Evolutionary conservation across 37 sponge, comb jelly and placozoan species (phyloP), one percentile per base, ranked within the genome.

Genomic region (Chondrosia reniformis): DNA sequence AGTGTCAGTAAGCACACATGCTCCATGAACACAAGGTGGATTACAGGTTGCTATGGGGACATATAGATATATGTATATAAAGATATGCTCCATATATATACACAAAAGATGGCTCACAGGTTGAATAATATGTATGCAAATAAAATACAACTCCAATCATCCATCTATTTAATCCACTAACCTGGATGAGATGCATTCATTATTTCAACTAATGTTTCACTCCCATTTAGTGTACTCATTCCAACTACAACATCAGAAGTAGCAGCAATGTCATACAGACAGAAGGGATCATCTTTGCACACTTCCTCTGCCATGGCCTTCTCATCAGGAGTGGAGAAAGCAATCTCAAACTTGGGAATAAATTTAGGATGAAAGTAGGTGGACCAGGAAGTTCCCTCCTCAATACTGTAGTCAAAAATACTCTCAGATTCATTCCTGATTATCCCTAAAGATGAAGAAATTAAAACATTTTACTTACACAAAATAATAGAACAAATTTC

Each of bases 21-120:
- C 90, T 40, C 90, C 90, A 75, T 90, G 76, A 21, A 65, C 80
- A 79, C 90, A 90, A 32, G 83, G 45, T 34, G 90, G 86, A 34
- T 82, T 69, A 79, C 90, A 90, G 21, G 30, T 55, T 75, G 36
- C 72, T 69, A 37, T 6, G 24, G 0, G 24, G 41, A 28, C 66
- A 64, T 33, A 30, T 21, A 5, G 33, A 10, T 12, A 7, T 32
- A 28, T 61, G n/a, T 24, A 61, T 22, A 24, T 8, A 24, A 61
- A 22, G 8, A 22, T 8, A 8, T 61, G 27, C 25, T 49, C 27
- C 27, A 6, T 56, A 56, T 28, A 56, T 8, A 28, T 56, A 6
- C 27, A 28, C 27, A 28, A 49, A 15, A 19, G 52, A 15, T 49
- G 15, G 52, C 52, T 49, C 10, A 10, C 52, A 19, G 52, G 52